These are phyloP conservation scores for Cynoglossus semilaevis DNA, from an alignment of 2,113 vertebrate species.

Conservation along the genomic window DNA sequence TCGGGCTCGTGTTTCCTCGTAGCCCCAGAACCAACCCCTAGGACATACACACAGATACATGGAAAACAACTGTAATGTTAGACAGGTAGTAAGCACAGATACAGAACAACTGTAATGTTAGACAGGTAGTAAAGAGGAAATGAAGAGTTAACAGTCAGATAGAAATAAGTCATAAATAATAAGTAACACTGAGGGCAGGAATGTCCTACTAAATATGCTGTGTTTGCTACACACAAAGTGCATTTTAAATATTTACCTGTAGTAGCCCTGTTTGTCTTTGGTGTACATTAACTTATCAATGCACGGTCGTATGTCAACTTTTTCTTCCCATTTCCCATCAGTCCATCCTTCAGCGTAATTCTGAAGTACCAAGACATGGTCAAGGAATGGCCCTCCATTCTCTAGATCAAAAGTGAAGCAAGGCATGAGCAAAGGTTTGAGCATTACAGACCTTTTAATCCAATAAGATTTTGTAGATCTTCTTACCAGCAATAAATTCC, in stretches of 20 bases:
- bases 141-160: not conserved
- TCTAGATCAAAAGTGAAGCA: slow-evolving; percentile 71
- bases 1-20: slow-evolving; percentile 87
- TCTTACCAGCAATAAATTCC: slow-evolving; percentile 90
- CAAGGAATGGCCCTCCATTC: slow-evolving; percentile 94
- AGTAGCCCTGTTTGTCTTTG: slow-evolving; percentile 88
- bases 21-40: slow-evolving; percentile 99
- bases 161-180: not conserved
- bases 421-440: not conserved
- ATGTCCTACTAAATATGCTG: too few species aligned
- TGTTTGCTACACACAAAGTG: too few species aligned
- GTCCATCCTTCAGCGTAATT: slow-evolving; percentile 94
- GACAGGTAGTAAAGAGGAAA: not conserved
- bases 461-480: not conserved
- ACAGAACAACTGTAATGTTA: not conserved
- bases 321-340: slow-evolving; percentile 95
- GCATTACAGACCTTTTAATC: not conserved
- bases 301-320: slow-evolving; percentile 86
- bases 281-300: slow-evolving; percentile 85
- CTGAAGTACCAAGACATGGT: slow-evolving; percentile 90
- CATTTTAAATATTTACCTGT: slow-evolving; percentile 76
- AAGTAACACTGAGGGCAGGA: too few species aligned
- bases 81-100: not conserved
- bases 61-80: not conserved
- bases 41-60: slow-evolving; percentile 24